These are phyloP conservation scores for Dolichomitus sp. DNA, from an alignment of 2,888 invertebrate species.

Conservation along the genomic window DNA sequence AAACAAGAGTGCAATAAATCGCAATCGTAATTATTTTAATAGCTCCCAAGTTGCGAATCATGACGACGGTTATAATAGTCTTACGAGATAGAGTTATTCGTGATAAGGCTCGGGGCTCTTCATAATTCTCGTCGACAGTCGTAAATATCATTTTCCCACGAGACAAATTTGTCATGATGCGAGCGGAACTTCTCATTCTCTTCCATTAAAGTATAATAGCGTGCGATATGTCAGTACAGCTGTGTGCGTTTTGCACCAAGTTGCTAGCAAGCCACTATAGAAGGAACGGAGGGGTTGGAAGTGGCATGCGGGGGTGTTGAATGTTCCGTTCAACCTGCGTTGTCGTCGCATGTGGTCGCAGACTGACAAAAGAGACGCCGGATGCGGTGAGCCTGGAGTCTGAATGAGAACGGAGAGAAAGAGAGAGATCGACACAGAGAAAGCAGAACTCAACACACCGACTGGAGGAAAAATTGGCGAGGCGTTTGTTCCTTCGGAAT, in stretches of 20 bases:
- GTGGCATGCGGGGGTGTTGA: slow-evolving; percentile 34
- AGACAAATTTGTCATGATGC: slow-evolving; percentile 49
- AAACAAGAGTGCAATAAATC: slow-evolving; percentile 15
- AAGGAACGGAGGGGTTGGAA: neutral
- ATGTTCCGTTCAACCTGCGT: slow-evolving; percentile 46
- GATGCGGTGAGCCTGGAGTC: slow-evolving; percentile 59
- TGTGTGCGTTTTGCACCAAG: slow-evolving; percentile 22
- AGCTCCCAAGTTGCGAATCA: slow-evolving; percentile 17
- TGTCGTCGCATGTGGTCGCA: slow-evolving; percentile 45
- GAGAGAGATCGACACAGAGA: slow-evolving; percentile 9
- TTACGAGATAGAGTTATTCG: slow-evolving; percentile 1
- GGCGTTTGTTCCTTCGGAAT: slow-evolving; percentile 54
- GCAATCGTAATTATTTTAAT: slow-evolving; percentile 57
- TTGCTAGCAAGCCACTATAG: slow-evolving; percentile 9
- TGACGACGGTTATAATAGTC: slow-evolving; percentile 27
- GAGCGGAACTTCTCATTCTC: slow-evolving; percentile 36
- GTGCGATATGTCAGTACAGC: neutral
- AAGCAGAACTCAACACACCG: neutral
- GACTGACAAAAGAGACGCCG: slow-evolving; percentile 63
- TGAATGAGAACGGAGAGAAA: slow-evolving; percentile 32
- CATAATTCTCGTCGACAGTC: slow-evolving; percentile 37
- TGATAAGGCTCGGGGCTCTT: neutral
- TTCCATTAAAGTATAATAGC: slow-evolving; percentile 25
- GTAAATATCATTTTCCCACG: slow-evolving; percentile 38
- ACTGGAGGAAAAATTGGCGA: slow-evolving; percentile 57